Evolutionary conservation across 2,113 vertebrate genomes (phyloP), one percentile per base, ranked within the genome.

Genomic region (Tachysurus vachellii): DNA sequence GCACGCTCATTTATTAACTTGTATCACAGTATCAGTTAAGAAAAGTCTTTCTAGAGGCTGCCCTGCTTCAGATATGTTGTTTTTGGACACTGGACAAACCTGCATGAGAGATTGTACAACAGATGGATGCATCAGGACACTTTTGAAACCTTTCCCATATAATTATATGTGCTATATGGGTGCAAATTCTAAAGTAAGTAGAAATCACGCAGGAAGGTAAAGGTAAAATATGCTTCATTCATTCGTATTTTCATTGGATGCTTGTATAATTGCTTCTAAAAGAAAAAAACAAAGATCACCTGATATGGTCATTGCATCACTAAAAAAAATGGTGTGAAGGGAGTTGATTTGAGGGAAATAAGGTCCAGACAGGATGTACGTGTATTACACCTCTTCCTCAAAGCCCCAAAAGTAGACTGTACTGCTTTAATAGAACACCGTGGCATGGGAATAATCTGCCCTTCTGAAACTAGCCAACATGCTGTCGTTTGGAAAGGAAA

Each of bases 401-500:
- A 9, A 79, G 70, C 16, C 28, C 36, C 36, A 1, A 36, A 36
- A 68, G 16, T 42, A 23, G 21, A 19, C 64, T 73, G 61, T 17
- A 19, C 50, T 68, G 47, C 7, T 84, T 83, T 71, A 73, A 70
- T 76, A 42, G 57, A 76, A 80, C 12, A 82, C 28, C 64, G 59
- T 70, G 31, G 71, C 59, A n/a, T 76, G 56, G 76, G 50, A 86
- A 80, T 77, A 64, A 82, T 17, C 54, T 79, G 53, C 83, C 71
- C 31, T 90, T 75, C 88, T 90, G 71, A 86, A 88, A 82, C 44
- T 23, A 80, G 85, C 83, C 17, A n/a, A 28, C 87, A 89, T 89
- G 88, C 91, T 88, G 77, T 92, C 86, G 91, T 90, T 87, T 92
- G 88, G 90, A 85, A 91, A 92, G 91, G 94, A 93, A 91, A 93